These are phyloP conservation scores for Macquaria ambigua DNA, from an alignment of 2,113 vertebrate genomes.

Conservation along the genomic window DNA sequence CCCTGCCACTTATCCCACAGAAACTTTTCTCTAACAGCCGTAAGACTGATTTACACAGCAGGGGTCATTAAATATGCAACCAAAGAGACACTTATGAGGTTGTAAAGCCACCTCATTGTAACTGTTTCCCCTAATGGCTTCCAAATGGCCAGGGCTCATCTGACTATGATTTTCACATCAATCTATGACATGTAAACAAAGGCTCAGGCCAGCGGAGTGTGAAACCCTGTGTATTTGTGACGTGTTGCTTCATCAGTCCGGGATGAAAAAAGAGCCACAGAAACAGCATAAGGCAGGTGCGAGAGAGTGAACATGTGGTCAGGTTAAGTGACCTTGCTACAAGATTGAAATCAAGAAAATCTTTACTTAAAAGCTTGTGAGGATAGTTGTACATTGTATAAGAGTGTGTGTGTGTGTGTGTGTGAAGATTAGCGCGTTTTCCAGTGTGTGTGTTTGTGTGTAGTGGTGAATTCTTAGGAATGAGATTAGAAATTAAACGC, in stretches of 20 bases:
- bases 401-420: background rate
- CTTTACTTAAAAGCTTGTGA: background rate
- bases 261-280: conserved; percentile 39
- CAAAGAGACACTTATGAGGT: conserved; percentile 71
- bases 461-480: background rate
- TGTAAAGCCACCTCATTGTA: conserved; percentile 70
- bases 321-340: background rate
- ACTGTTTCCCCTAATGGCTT: conserved; percentile 74
- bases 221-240: conserved; percentile 50
- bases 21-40: conserved; percentile 51
- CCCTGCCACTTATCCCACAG: conserved; percentile 49
- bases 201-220: conserved; percentile 51
- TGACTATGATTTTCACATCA: conserved; percentile 77
- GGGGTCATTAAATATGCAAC: conserved; percentile 74
- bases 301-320: conserved; percentile 9
- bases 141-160: conserved; percentile 74
- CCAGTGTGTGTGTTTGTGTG: background rate
- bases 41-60: conserved; percentile 73
- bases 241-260: conserved; percentile 36
- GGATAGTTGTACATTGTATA: background rate
- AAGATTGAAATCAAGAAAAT: background rate
- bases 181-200: conserved; percentile 76
- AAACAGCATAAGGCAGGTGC: conserved; percentile 2
- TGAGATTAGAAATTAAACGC: background rate
- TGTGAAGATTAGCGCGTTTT: background rate